A percentile compares a stretch with the other conserved stretches of the same genome.
Evolutionary conservation across 1,140 invertebrate genomes (phyloP).

Genomic region (Meteorus sp.): DNA sequence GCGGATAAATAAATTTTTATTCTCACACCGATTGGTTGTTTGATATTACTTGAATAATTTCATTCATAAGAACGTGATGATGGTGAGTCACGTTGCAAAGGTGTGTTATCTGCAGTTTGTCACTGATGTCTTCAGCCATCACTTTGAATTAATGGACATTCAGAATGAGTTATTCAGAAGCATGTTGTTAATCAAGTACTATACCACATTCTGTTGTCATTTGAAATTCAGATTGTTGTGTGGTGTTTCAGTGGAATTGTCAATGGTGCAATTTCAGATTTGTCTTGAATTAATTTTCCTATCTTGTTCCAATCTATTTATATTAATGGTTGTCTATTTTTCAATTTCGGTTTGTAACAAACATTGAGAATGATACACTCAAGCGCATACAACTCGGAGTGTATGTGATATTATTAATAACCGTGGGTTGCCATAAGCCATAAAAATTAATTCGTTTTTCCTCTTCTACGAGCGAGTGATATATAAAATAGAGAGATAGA

Average conservation of each 20-base stretch:
- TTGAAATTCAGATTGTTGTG: too few relatives aligned
- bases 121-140: too few relatives aligned
- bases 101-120: too few relatives aligned
- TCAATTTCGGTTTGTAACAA: background rate
- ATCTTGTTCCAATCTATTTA: background rate
- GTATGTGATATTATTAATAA: slow-evolving; percentile 7
- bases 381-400: slow-evolving; percentile 17
- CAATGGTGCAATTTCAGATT: background rate
- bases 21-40: too few relatives aligned
- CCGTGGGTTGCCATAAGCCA: slow-evolving; percentile 28
- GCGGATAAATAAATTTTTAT: too few relatives aligned
- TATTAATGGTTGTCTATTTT: background rate
- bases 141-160: background rate
- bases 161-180: slow-evolving; percentile 1
- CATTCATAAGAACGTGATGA: too few relatives aligned
- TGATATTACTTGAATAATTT: too few relatives aligned
- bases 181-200: background rate
- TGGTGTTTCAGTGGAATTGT: too few relatives aligned
- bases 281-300: background rate
- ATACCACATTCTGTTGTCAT: background rate
- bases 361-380: slow-evolving; percentile 21
- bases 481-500: slow-evolving; percentile 8
- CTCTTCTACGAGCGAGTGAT: background rate
- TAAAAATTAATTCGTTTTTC: slow-evolving; percentile 30
- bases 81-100: too few relatives aligned